Evolutionary conservation across 2,888 invertebrate genomes (phyloP).

Genomic region (Athrips mouffetella): DNA sequence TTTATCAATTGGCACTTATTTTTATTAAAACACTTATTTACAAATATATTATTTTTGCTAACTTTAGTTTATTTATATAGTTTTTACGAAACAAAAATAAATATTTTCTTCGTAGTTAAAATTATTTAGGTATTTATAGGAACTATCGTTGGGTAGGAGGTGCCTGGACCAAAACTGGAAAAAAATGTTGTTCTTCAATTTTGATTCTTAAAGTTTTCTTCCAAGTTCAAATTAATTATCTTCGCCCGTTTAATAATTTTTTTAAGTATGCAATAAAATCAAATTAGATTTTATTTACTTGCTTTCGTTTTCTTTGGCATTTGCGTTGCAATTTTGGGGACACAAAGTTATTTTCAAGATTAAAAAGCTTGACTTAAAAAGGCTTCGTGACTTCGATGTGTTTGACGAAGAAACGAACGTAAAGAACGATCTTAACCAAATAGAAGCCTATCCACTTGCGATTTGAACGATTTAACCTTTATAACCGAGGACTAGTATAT

Average conservation of each 20-base stretch:
- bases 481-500: too few relatives aligned
- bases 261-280: too few relatives aligned
- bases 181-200: conserved; percentile 8
- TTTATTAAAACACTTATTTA: conserved; percentile 34
- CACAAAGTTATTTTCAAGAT: too few relatives aligned
- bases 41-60: conserved; percentile 47
- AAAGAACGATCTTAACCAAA: too few relatives aligned
- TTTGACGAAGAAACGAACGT: too few relatives aligned
- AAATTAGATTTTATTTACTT: neutral
- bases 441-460: too few relatives aligned
- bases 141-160: conserved; percentile 78
- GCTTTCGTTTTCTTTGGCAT: neutral
- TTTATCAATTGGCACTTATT: conserved; percentile 45
- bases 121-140: conserved; percentile 75
- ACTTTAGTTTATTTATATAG: conserved; percentile 47
- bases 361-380: too few relatives aligned
- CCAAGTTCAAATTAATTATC: conserved; percentile 18
- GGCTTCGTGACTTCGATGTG: too few relatives aligned
- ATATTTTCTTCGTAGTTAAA: conserved; percentile 65
- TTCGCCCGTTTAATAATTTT: conserved; percentile 39
- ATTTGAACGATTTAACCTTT: too few relatives aligned
- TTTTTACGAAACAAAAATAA: conserved; percentile 66
- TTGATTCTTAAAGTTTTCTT: neutral
- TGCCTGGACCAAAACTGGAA: conserved; percentile 59
- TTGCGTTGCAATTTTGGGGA: too few relatives aligned